Evolutionary conservation across 2,797 vertebrate genomes (phyloP), one percentile per base, ranked within the genome.

Genomic region (Urophycis tenuis): DNA sequence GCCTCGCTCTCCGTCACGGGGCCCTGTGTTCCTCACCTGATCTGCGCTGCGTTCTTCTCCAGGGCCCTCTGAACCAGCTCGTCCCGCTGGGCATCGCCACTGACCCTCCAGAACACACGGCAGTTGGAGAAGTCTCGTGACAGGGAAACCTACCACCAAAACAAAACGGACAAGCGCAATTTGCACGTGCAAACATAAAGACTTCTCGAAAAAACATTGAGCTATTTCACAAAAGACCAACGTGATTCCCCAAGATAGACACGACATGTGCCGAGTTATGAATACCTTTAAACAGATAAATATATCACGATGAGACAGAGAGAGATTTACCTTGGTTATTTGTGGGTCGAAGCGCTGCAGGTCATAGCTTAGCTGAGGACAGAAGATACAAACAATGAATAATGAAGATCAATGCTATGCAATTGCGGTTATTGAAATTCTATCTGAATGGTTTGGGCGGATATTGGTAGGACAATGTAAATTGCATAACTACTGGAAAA

Each of bases 51-150:
- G 0, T 86, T 91, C 78, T 79, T 93, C 80, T 12, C 85, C 74
- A 96, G 88, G 3, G 85, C 3, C 0, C 84, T 85, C 67, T 93
- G 90, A 11, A 91, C 76, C 0, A 81, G 81, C 11, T 77, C 15
- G 5, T 94, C 92, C 45, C 84, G 79, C 29, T 92, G 89, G 0
- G 0, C 1, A 0, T 84, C 87, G 1, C 90, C 77, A 34, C 84
- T 84, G 0, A 90, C 88, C 82, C 87, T 93, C 95, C 95, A 96
- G 83, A 94, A 96, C 4, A 94, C 87, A 3, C 93, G 92, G 81
- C 95, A 96, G 0, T 83, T 86, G 5, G 94, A 94, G 75, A 93
- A 94, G 85, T 93, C 94, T 36, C 89, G 80, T 3, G 93, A 81
- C 80, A 96, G 75, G 19, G 93, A 93, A 33, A 95, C 95, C 95